phyloP scores from a whole-genome alignment of 2,797 vertebrate species.

The Enteromius anoplus region DNA sequence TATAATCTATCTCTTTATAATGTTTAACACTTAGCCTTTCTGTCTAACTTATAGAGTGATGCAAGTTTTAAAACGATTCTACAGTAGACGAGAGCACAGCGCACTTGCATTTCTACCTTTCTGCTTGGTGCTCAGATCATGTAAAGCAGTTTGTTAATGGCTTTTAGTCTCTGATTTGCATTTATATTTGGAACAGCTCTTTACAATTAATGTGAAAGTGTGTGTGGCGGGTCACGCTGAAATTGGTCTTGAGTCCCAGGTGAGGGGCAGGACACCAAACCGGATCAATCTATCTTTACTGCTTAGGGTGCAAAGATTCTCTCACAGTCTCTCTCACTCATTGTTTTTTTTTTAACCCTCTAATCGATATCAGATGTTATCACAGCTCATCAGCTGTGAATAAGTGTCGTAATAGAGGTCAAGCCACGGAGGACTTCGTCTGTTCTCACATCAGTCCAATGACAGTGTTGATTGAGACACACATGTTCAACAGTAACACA shows the following conservation, averaged over 20 bases:
- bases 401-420: constrained; percentile 65
- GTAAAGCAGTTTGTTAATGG: constrained; percentile 58
- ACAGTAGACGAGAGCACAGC: constrained; percentile 3
- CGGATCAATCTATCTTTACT: constrained; percentile 61
- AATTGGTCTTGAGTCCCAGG: constrained; percentile 58
- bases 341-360: constrained; percentile 40
- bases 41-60: background rate
- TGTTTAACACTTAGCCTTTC: constrained; percentile 18
- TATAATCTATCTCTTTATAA: constrained; percentile 19
- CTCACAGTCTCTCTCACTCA: constrained; percentile 24
- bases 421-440: constrained; percentile 58
- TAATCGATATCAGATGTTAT: constrained; percentile 67
- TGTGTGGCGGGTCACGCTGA: constrained; percentile 51
- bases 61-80: constrained; percentile 28
- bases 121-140: constrained; percentile 50
- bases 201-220: constrained; percentile 53
- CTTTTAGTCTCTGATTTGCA: constrained; percentile 61
- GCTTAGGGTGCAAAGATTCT: constrained; percentile 55
- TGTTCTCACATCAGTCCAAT: constrained; percentile 51
- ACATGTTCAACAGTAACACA: constrained; percentile 40
- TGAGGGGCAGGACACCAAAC: constrained; percentile 54
- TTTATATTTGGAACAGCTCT: constrained; percentile 62
- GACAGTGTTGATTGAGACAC: constrained; percentile 55
- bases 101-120: constrained; percentile 45
- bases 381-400: constrained; percentile 63